These are phyloP conservation scores for Drosophila nr. medialis DNA, from an alignment of 2,888 invertebrate species.

Conservation along the genomic window DNA sequence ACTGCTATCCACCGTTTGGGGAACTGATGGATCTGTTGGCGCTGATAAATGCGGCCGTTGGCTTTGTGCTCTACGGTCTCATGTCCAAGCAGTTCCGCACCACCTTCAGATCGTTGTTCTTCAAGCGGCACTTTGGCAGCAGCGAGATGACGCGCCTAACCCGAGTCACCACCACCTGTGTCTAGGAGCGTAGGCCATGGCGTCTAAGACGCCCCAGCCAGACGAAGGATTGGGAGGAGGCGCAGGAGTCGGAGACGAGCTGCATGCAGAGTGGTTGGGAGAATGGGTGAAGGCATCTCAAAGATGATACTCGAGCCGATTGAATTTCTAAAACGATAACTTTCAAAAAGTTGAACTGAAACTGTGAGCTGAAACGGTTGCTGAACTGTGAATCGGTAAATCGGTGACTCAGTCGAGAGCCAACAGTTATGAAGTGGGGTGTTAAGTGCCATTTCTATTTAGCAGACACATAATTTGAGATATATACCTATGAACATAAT, in stretches of 20 bases:
- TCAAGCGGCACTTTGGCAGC: conserved; percentile 88
- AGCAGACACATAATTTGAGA: conserved; percentile 18
- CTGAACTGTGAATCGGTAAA: conserved; percentile 7
- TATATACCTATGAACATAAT: conserved; percentile 1
- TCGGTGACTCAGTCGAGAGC: background rate
- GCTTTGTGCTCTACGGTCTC: conserved; percentile 96
- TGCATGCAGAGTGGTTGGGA: background rate
- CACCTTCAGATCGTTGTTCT: conserved; percentile 89
- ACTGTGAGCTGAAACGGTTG: conserved; percentile 36
- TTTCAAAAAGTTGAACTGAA: conserved; percentile 58
- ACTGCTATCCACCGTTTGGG: conserved; percentile 92
- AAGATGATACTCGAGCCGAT: conserved; percentile 21
- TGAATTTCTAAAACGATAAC: conserved; percentile 37
- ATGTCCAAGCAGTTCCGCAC: conserved; percentile 97
- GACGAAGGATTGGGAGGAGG: background rate
- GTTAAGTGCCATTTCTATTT: conserved; percentile 39
- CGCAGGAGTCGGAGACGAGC: too few relatives aligned
- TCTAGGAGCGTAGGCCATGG: conserved; percentile 53
- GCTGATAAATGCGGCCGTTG: conserved; percentile 95
- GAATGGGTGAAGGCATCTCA: conserved; percentile 20
- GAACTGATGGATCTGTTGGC: conserved; percentile 96
- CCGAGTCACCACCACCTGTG: conserved; percentile 83
- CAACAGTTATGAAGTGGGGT: conserved; percentile 34
- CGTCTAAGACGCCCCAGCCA: background rate
- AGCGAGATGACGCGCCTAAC: conserved; percentile 83